A percentile compares a stretch with the other conserved stretches of the same genome.
Conservation (phyloP, 2,888 invertebrate genomes). For the Pristionchus fissidentatus region DNA sequence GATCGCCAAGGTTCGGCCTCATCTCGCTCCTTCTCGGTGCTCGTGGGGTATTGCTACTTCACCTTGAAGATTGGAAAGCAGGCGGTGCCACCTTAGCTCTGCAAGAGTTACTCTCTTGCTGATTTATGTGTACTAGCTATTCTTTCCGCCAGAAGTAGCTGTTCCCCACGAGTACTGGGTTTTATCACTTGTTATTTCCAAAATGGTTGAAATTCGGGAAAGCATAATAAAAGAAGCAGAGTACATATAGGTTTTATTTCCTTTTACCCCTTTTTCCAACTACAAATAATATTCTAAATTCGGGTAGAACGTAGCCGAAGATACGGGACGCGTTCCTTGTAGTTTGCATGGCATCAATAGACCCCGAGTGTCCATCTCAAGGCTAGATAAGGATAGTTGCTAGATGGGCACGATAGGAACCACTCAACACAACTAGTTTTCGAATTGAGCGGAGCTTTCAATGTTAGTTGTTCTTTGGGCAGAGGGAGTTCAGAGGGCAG, state of each 20-base stretch:
- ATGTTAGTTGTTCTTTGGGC: neutral
- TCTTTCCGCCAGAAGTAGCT: neutral
- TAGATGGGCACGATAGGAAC: neutral
- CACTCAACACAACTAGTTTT: too few species aligned
- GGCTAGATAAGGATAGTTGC: constrained; percentile 21
- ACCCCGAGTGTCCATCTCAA: constrained; percentile 1
- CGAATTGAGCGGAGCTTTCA: too few species aligned
- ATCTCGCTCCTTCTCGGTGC: neutral
- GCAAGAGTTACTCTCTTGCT: too few species aligned
- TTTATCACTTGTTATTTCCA: too few species aligned
- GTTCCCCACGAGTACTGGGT: too few species aligned
- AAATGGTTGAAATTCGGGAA: too few species aligned
- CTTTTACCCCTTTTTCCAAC: too few species aligned
- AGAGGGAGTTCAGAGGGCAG: constrained; percentile 13
- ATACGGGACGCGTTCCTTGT: constrained; percentile 17
- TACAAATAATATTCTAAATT: too few species aligned
- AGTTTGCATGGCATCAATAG: constrained; percentile 24
- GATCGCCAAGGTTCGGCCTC: constrained; percentile 88
- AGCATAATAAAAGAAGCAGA: too few species aligned
- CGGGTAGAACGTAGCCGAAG: too few species aligned
- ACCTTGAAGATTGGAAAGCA: neutral
- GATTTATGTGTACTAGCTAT: constrained; percentile 80
- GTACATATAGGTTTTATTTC: too few species aligned
- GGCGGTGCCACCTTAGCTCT: neutral
- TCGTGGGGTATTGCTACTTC: constrained; percentile 82